Evolutionary conservation across 2,797 vertebrate species (phyloP).

Genomic region (Gadopsis bispinosus): DNA sequence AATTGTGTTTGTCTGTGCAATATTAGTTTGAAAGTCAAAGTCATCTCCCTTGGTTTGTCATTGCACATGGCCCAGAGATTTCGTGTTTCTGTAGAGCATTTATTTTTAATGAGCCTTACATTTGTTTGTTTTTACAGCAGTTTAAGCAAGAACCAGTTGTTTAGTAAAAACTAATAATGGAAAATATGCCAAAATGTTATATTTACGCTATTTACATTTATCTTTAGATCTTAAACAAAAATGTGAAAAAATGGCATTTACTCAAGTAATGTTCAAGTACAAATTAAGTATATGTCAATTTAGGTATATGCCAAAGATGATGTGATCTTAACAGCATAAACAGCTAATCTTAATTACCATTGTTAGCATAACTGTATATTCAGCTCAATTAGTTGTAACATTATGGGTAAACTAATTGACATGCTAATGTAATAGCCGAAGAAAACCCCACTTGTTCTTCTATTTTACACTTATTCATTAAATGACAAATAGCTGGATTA

Average conservation of each 20-base stretch:
- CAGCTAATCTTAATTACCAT: not conserved
- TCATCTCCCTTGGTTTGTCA: constrained; percentile 41
- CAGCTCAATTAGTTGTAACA: not conserved
- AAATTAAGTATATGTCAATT: too few species aligned
- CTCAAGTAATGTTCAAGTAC: not conserved
- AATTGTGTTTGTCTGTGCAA: constrained; percentile 37
- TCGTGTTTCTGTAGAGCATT: not conserved
- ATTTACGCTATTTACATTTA: not conserved
- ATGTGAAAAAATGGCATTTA: not conserved
- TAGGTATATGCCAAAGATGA: not conserved
- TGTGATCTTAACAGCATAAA: not conserved
- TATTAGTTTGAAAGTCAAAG: constrained; percentile 29
- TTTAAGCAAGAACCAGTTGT: not conserved
- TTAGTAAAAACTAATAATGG: not conserved
- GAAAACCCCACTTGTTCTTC: not conserved
- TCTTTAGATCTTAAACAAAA: not conserved
- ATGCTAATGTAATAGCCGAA: not conserved
- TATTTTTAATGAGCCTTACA: not conserved
- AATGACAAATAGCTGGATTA: not conserved
- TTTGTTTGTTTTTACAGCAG: not conserved
- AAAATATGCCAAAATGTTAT: not conserved
- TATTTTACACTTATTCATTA: not conserved
- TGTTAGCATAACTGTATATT: not conserved
- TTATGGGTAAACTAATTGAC: not conserved
- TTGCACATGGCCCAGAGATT: constrained; percentile 12